Conservation (phyloP, 2,797 vertebrate species). For the Cossypha heuglini region DNA sequence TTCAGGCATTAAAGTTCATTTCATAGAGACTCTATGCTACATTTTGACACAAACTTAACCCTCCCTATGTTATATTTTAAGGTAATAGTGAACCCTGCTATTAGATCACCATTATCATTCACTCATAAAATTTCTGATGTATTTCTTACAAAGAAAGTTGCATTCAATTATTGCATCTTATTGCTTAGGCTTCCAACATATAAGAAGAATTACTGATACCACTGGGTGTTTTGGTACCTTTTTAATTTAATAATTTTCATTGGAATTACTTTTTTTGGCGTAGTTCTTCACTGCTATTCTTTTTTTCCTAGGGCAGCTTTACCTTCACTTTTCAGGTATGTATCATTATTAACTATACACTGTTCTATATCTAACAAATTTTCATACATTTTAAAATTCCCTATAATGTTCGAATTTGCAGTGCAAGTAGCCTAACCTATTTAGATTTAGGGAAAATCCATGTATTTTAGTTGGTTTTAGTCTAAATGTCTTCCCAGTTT, state of each 20-base stretch:
- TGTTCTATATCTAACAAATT: neutral
- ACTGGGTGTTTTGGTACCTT: neutral
- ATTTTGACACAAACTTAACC: neutral
- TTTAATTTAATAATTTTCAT: neutral
- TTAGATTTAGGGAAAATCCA: neutral
- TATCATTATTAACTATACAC: neutral
- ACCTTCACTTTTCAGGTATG: neutral
- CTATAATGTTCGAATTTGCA: neutral
- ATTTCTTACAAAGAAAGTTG: neutral
- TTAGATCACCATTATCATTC: neutral
- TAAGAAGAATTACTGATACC: neutral
- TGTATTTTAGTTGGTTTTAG: neutral
- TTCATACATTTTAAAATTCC: neutral
- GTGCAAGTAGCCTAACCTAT: neutral
- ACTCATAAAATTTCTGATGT: neutral
- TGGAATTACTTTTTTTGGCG: neutral
- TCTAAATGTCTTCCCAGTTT: neutral
- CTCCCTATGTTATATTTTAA: neutral
- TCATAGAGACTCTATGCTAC: neutral
- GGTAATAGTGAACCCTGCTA: neutral
- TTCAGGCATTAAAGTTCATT: neutral
- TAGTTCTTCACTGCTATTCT: neutral
- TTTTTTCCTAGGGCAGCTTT: neutral
- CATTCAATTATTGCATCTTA: neutral
- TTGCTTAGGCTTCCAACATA: neutral